Percentiles rank a stretch among this genome's conserved stretches.
Evolutionary conservation across 92 coral and sea anemone genomes (phyloP).

Genomic region (Porites divaricata): DNA sequence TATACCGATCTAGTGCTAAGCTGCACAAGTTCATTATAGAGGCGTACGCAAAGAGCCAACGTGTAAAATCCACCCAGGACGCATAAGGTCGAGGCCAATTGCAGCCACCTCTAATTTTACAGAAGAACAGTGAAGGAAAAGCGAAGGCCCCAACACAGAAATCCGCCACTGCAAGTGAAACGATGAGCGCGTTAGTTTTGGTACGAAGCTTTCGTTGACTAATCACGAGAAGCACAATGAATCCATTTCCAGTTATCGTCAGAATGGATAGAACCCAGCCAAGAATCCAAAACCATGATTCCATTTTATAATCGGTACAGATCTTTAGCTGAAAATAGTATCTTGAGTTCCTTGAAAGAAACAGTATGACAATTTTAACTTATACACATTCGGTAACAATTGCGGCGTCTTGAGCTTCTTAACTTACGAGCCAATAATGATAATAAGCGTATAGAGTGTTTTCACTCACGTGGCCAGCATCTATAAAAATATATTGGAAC

Average conservation of each 20-base stretch:
- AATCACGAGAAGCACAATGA: not conserved
- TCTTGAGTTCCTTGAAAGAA: no score
- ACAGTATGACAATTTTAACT: no score
- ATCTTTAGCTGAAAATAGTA: no score
- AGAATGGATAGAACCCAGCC: not conserved
- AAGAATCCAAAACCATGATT: not conserved
- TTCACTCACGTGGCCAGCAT: no score
- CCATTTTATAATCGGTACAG: not conserved
- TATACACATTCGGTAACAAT: no score
- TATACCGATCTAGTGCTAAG: slow-evolving; percentile 1
- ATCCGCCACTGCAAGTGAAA: not conserved
- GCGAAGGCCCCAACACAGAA: not conserved
- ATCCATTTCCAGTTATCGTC: not conserved
- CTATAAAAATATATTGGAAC: no score
- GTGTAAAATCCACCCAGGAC: not conserved
- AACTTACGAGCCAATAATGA: no score
- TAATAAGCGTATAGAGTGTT: no score
- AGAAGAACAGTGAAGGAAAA: not conserved
- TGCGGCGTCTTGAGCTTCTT: no score
- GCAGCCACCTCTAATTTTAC: not conserved
- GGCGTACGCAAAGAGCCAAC: not conserved
- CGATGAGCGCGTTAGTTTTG: not conserved
- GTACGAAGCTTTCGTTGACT: not conserved
- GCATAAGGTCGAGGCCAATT: not conserved
- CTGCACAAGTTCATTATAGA: slow-evolving; percentile 18